Evolutionary conservation across 2,797 vertebrate genomes (phyloP).

Genomic region (Denticeps clupeoides): DNA sequence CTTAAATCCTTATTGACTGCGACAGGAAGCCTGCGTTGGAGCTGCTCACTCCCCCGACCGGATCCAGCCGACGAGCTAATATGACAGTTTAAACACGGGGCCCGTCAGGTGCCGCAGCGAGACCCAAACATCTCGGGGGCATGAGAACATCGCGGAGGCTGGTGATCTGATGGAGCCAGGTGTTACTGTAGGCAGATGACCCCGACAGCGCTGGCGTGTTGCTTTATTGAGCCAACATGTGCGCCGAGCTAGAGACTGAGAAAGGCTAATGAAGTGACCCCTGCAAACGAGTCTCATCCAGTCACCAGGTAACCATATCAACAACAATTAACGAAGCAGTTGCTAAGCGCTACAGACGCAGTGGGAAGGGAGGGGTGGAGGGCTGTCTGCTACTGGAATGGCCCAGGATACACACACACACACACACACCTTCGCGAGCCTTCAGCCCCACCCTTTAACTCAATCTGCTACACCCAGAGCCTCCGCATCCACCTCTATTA

Average conservation of each 20-base stretch:
- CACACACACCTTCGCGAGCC: no score
- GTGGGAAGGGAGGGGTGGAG: conserved; percentile 10
- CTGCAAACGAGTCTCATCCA: conserved; percentile 27
- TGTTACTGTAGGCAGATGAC: background rate
- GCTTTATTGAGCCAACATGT: conserved; percentile 28
- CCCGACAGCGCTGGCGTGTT: background rate
- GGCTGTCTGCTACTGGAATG: no score
- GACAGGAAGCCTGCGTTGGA: conserved; percentile 28
- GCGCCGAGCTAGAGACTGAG: conserved; percentile 8
- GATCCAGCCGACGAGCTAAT: conserved; percentile 31
- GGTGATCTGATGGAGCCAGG: background rate
- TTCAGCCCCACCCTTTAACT: conserved; percentile 11
- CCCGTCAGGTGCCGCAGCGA: conserved; percentile 26
- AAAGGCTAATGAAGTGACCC: conserved; percentile 31
- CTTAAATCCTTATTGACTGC: conserved; percentile 21
- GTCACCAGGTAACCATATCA: conserved; percentile 32
- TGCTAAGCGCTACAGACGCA: conserved; percentile 3
- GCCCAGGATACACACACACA: no score
- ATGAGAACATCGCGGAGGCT: background rate
- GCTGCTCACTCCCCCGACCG: conserved; percentile 26
- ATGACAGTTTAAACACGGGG: conserved; percentile 31
- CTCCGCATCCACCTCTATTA: conserved; percentile 57
- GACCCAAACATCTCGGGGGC: conserved; percentile 26
- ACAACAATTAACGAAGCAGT: conserved; percentile 21
- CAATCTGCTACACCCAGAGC: conserved; percentile 17